A percentile compares a stretch with the other conserved stretches of the same genome.
phyloP scores from a whole-genome alignment of 2,113 vertebrate species.

The Climacteris rufus region DNA sequence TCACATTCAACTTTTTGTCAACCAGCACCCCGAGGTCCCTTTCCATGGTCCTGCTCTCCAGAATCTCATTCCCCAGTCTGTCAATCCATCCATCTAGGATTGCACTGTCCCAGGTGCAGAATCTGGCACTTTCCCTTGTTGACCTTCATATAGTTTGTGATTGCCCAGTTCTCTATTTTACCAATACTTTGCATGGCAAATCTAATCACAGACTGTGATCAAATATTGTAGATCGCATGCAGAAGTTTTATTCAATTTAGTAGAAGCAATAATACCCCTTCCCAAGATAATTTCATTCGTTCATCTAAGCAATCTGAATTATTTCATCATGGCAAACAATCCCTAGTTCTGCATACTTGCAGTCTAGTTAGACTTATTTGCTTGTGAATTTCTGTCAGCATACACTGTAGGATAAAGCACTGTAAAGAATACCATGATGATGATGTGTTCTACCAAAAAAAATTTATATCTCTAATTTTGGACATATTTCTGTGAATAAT shows the following conservation, averaged over 20 bases:
- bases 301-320: not conserved
- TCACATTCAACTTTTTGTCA: not conserved
- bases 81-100: not conserved
- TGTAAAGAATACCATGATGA: not conserved
- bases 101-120: not conserved
- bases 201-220: not conserved
- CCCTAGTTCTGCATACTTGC: not conserved
- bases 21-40: not conserved
- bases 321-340: not conserved
- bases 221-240: not conserved
- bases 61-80: not conserved
- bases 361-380: not conserved
- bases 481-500: not conserved
- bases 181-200: not conserved
- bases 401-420: not conserved
- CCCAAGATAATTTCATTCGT: not conserved
- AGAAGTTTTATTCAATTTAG: not conserved
- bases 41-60: accelerated
- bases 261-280: not conserved
- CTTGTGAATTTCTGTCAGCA: not conserved
- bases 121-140: not conserved
- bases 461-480: not conserved
- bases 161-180: not conserved
- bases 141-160: not conserved
- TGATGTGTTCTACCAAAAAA: not conserved